These are phyloP conservation scores for Poeciliopsis presidionis DNA, from an alignment of 2,797 vertebrate genomes.

Conservation along the genomic window DNA sequence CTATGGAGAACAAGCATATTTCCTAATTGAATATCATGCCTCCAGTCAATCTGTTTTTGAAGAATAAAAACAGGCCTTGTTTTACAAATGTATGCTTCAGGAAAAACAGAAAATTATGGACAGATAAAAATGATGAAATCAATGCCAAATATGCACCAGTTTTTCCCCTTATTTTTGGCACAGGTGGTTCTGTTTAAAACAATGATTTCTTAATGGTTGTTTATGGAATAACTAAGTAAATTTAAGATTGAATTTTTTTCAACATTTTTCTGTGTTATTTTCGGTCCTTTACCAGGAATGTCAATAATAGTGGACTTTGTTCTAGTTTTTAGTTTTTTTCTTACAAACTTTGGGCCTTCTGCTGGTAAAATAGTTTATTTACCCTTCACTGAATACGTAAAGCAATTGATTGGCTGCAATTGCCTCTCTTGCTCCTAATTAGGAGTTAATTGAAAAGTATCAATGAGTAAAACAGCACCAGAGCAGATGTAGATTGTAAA, in stretches of 20 bases:
- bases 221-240: background rate
- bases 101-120: background rate
- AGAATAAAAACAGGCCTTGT: background rate
- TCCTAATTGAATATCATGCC: background rate
- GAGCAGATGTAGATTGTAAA: conserved; percentile 34
- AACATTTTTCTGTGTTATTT: background rate
- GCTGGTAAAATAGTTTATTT: conserved; percentile 58
- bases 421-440: conserved; percentile 61
- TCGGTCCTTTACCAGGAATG: background rate
- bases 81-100: background rate
- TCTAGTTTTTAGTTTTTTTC: conserved; percentile 13
- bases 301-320: background rate
- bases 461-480: conserved; percentile 50
- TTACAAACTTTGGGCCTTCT: conserved; percentile 33
- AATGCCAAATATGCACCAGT: background rate
- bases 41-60: background rate
- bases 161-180: background rate
- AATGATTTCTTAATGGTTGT: background rate
- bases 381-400: conserved; percentile 63
- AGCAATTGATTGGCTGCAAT: conserved; percentile 74
- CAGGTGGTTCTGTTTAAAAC: background rate
- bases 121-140: background rate
- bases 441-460: conserved; percentile 73
- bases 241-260: background rate
- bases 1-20: background rate